Evolutionary conservation across 53 echinoderm and acorn worm genomes (phyloP).

Genomic region (Patiria pectinifera): DNA sequence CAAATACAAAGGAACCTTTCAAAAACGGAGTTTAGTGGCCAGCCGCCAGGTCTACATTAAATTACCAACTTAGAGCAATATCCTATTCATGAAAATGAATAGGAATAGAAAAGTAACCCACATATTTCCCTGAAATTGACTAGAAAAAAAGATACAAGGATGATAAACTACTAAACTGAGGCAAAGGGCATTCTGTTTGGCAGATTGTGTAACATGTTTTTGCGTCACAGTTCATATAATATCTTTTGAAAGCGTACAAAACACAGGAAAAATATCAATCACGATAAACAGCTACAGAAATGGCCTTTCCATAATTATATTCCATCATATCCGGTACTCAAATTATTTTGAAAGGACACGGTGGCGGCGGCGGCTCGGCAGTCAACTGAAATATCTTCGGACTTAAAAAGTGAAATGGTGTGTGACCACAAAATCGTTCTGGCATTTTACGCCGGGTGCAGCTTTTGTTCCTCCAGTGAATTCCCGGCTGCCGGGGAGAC

Average conservation of each 20-base stretch:
- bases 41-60: too few relatives aligned
- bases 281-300: background rate
- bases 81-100: too few relatives aligned
- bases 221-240: too few relatives aligned
- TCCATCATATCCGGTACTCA: conserved; percentile 4
- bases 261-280: background rate
- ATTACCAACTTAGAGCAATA: too few relatives aligned
- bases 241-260: background rate
- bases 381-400: background rate
- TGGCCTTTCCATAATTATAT: background rate
- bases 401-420: background rate
- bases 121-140: too few relatives aligned
- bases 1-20: too few relatives aligned
- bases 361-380: background rate
- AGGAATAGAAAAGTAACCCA: too few relatives aligned
- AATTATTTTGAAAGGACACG: background rate
- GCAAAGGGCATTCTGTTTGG: too few relatives aligned
- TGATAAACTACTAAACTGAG: too few relatives aligned
- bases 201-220: too few relatives aligned
- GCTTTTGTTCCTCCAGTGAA: conserved; percentile 9
- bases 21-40: too few relatives aligned
- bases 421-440: background rate
- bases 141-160: too few relatives aligned
- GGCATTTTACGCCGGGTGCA: background rate
- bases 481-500: background rate